Conservation (phyloP, 2,797 vertebrate species). For the Galago senegalensis region DNA sequence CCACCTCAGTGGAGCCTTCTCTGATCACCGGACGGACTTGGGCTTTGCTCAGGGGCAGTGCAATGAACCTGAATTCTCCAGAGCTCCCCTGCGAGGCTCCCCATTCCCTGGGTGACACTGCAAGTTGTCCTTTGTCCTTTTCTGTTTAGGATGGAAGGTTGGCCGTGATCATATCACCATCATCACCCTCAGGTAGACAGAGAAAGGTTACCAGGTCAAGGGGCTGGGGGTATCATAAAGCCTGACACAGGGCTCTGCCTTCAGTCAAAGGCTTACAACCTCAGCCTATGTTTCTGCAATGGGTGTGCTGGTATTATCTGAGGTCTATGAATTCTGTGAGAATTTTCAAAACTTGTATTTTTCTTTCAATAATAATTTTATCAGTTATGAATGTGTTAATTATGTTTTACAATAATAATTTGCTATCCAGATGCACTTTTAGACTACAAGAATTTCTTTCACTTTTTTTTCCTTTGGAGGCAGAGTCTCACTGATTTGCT, state of each 20-base stretch:
- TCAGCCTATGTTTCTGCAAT: not conserved
- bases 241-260: accelerated
- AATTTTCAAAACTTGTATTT: not conserved
- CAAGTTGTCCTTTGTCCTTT: not conserved
- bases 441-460: conserved; percentile 6
- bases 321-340: not conserved
- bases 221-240: not conserved
- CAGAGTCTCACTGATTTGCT: not conserved
- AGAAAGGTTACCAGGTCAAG: not conserved
- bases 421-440: conserved; percentile 22
- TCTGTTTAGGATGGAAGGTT: not conserved
- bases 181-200: not conserved
- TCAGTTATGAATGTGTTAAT: not conserved
- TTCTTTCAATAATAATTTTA: not conserved
- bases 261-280: not conserved
- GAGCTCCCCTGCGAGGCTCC: not conserved
- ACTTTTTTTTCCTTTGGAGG: not conserved
- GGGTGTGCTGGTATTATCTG: not conserved
- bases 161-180: accelerated
- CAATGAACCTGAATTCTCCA: not conserved
- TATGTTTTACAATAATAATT: conserved; percentile 37
- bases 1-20: not conserved
- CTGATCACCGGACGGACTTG: not conserved
- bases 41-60: not conserved
- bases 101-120: accelerated